Evolutionary conservation across 1,140 invertebrate species (phyloP).

Genomic region (Ephestia elutella): DNA sequence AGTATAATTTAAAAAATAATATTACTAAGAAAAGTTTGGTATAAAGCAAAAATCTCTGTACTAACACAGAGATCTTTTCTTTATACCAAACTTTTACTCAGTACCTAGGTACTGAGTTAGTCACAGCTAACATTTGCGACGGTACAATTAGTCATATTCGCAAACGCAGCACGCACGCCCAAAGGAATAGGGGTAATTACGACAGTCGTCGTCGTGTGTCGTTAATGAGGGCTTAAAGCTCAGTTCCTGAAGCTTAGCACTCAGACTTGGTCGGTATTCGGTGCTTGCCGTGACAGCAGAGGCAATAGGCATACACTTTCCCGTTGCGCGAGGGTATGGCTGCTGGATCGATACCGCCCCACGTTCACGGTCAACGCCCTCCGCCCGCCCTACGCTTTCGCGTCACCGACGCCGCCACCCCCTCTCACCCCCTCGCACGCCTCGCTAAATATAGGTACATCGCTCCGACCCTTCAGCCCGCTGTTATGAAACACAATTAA

Average conservation of each 20-base stretch:
- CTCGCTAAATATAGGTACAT: constrained; percentile 57
- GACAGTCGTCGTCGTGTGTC: too few relatives aligned
- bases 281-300: not conserved
- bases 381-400: constrained; percentile 71
- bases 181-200: too few relatives aligned
- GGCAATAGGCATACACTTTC: constrained; percentile 47
- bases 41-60: too few relatives aligned
- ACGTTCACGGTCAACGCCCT: constrained; percentile 73
- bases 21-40: not conserved
- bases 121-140: too few relatives aligned
- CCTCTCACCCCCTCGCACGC: constrained; percentile 23
- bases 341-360: constrained; percentile 64
- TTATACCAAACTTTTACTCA: not conserved
- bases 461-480: constrained; percentile 43
- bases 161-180: too few relatives aligned
- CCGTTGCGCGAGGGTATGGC: constrained; percentile 71
- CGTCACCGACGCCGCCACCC: constrained; percentile 37
- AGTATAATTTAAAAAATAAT: not conserved
- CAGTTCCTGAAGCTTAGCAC: not conserved
- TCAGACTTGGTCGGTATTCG: not conserved
- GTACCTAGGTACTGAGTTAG: too few relatives aligned
- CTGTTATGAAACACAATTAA: constrained; percentile 69
- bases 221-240: not conserved
- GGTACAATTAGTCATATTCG: too few relatives aligned
- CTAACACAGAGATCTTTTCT: too few relatives aligned